Conservation (phyloP, 2,888 invertebrate species). For the Hydrotaea cyrtoneurina region DNA sequence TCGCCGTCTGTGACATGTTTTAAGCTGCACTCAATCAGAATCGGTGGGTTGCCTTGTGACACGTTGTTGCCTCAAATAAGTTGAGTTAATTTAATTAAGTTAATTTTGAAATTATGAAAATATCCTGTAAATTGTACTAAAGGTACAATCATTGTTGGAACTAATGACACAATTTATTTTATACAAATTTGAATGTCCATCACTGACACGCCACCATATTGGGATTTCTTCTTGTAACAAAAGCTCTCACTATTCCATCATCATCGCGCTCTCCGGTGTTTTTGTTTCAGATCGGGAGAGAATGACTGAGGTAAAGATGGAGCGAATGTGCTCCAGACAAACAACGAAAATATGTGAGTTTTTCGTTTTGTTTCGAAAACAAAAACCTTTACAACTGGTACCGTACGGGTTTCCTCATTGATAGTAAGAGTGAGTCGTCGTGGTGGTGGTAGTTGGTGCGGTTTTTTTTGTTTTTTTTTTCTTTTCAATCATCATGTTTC, state of each 20-base stretch:
- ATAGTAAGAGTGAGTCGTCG: slow-evolving; percentile 64
- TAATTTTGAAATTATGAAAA: too few species aligned
- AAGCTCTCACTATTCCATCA: neutral
- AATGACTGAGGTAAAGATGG: neutral
- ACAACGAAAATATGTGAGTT: slow-evolving; percentile 14
- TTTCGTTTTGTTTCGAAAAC: neutral
- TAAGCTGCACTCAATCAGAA: too few species aligned
- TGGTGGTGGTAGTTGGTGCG: neutral
- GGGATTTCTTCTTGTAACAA: too few species aligned
- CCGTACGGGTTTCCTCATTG: slow-evolving; percentile 64
- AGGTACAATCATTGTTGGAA: too few species aligned
- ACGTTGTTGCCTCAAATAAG: too few species aligned
- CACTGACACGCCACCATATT: too few species aligned
- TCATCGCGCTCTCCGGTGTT: neutral
- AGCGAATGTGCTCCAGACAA: slow-evolving; percentile 2
- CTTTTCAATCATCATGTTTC: neutral
- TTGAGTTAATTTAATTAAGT: too few species aligned
- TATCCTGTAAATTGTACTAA: too few species aligned
- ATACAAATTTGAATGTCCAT: too few species aligned
- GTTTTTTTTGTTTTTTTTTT: slow-evolving; percentile 18
- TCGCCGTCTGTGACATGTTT: too few species aligned
- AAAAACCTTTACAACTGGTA: slow-evolving; percentile 59
- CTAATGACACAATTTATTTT: too few species aligned
- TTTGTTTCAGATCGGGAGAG: slow-evolving; percentile 11
- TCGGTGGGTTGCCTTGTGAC: too few species aligned